phyloP scores from a whole-genome alignment of 2,797 vertebrate species.

The Acropternis orthonyx region DNA sequence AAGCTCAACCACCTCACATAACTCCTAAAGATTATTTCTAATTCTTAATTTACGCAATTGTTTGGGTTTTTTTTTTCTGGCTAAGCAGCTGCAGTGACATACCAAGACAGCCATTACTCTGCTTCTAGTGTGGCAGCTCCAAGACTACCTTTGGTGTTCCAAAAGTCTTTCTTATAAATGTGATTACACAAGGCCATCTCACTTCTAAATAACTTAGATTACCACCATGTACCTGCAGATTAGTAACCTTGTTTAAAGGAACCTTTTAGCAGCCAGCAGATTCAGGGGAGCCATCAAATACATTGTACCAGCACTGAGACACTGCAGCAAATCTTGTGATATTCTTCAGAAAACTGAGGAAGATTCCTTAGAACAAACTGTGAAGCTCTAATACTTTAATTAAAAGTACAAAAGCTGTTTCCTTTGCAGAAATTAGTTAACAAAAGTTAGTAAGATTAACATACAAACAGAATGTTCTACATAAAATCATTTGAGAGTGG shows the following conservation, averaged over 20 bases:
- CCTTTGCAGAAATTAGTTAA: background rate
- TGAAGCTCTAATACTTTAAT: background rate
- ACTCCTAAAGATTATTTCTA: background rate
- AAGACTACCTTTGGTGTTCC: background rate
- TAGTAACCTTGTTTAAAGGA: background rate
- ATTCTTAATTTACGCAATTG: background rate
- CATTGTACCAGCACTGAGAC: background rate
- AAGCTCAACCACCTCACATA: background rate
- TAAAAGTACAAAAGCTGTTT: background rate
- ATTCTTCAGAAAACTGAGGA: background rate
- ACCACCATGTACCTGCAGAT: background rate
- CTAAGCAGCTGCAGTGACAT: background rate
- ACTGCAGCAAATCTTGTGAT: background rate
- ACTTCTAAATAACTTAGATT: background rate
- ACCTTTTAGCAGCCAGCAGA: background rate
- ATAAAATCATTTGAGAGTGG: background rate
- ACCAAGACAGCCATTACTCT: background rate
- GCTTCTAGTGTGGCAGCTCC: background rate
- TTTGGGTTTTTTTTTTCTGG: background rate
- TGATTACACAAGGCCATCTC: background rate
- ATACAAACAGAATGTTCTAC: background rate
- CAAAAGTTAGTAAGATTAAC: background rate
- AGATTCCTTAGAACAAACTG: background rate
- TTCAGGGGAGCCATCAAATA: background rate
- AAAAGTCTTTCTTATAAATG: background rate